phyloP scores from a whole-genome alignment of 1,140 invertebrate genomes.

The Atopsyche davidsoni region DNA sequence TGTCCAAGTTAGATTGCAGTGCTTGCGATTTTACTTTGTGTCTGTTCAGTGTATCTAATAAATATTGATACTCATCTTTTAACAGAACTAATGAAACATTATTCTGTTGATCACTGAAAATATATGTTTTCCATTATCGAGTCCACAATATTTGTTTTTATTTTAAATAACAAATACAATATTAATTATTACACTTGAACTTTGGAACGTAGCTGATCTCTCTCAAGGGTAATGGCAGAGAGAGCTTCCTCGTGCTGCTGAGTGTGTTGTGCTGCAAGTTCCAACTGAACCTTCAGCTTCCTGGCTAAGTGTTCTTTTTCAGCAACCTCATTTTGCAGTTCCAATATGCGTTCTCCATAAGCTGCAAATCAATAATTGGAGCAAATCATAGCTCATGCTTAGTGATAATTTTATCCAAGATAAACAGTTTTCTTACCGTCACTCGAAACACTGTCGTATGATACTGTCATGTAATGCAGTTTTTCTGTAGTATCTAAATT shows the following conservation, averaged over 20 bases:
- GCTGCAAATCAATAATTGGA: too few relatives aligned
- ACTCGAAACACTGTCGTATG: constrained; percentile 8
- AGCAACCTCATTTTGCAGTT: constrained; percentile 39
- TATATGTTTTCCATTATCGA: neutral
- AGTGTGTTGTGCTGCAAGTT: constrained; percentile 33
- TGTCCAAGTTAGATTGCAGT: neutral
- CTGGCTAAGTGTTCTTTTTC: constrained; percentile 38
- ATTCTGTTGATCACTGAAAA: constrained; percentile 13
- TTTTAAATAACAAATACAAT: too few relatives aligned
- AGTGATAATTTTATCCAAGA: too few relatives aligned
- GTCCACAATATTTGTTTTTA: neutral
- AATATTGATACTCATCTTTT: constrained; percentile 9
- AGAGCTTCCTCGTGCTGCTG: constrained; percentile 40
- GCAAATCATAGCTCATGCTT: too few relatives aligned
- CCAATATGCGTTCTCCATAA: constrained; percentile 32
- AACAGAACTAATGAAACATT: neutral
- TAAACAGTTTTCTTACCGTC: constrained; percentile 6
- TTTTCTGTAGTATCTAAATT: constrained; percentile 10
- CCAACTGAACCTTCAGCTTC: constrained; percentile 37
- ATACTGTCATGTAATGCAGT: constrained; percentile 7
- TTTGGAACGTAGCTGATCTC: constrained; percentile 36
- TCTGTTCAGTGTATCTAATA: constrained; percentile 5
- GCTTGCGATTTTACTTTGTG: neutral
- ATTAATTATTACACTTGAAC: constrained; percentile 41
- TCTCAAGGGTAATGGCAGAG: constrained; percentile 35